phyloP scores from a whole-genome alignment of 2,888 invertebrate species.

The Cephalotes varians region DNA sequence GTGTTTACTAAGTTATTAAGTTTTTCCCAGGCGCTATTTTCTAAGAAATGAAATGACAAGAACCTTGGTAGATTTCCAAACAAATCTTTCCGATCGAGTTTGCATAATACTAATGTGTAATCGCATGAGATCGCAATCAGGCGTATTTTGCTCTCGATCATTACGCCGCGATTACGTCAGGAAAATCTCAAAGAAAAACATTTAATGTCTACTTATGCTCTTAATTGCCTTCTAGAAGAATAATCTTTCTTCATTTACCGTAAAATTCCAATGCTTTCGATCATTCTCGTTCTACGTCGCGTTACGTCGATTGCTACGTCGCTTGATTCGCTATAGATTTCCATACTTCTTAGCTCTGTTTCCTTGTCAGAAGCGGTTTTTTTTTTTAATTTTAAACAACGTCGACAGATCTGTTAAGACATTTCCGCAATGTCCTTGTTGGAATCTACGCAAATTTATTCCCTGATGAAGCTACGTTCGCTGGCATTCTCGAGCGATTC shows the following conservation, averaged over 20 bases:
- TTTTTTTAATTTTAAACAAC: no score
- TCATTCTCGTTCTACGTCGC: background rate
- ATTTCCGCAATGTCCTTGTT: constrained; percentile 67
- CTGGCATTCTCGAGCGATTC: constrained; percentile 53
- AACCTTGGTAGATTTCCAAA: background rate
- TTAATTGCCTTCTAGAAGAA: background rate
- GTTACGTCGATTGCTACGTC: background rate
- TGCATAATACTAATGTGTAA: background rate
- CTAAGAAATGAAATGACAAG: background rate
- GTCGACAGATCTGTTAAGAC: constrained; percentile 64
- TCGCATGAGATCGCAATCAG: background rate
- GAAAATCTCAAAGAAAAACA: background rate
- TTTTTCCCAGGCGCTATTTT: background rate
- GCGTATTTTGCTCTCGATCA: background rate
- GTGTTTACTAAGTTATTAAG: background rate
- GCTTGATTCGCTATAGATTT: background rate
- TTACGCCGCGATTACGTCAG: background rate
- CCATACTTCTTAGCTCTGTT: background rate
- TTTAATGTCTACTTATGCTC: background rate
- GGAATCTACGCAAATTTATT: constrained; percentile 58
- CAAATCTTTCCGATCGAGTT: background rate
- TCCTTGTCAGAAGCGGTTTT: background rate
- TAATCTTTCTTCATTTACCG: background rate
- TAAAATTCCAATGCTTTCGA: background rate
- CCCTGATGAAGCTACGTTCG: constrained; percentile 29